These are phyloP conservation scores for Cheilosia vulpina DNA, from an alignment of 2,888 invertebrate species.

Conservation along the genomic window DNA sequence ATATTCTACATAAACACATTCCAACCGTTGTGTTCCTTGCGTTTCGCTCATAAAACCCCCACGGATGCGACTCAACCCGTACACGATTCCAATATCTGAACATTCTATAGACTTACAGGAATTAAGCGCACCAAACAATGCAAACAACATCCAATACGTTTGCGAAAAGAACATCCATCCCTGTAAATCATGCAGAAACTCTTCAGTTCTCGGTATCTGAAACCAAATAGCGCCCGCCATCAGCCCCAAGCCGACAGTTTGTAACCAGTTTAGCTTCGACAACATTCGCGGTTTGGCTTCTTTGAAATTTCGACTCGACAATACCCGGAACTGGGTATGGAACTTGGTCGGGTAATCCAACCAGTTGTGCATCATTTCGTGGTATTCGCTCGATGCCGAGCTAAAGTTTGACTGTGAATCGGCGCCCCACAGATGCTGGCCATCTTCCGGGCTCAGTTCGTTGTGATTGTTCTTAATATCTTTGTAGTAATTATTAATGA, in stretches of 20 bases:
- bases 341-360: constrained; percentile 91
- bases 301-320: constrained; percentile 90
- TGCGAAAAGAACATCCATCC: constrained; percentile 94
- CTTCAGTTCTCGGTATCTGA: constrained; percentile 89
- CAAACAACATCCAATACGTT: constrained; percentile 92
- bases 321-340: constrained; percentile 90
- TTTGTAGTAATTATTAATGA: constrained; percentile 80
- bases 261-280: constrained; percentile 90
- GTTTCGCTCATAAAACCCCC: not conserved
- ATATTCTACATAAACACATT: too few species aligned
- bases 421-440: constrained; percentile 87
- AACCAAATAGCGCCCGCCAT: constrained; percentile 92
- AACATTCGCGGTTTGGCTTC: constrained; percentile 90
- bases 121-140: constrained; percentile 90
- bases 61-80: not conserved
- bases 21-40: too few species aligned
- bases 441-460: constrained; percentile 80
- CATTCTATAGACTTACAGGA: constrained; percentile 87
- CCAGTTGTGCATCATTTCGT: constrained; percentile 86
- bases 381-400: constrained; percentile 85
- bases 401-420: constrained; percentile 89
- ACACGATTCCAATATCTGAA: not conserved
- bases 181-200: constrained; percentile 90
- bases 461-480: constrained; percentile 76
- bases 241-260: constrained; percentile 89